Conservation (phyloP, 2,113 vertebrate species). For the Arvicanthis niloticus region DNA sequence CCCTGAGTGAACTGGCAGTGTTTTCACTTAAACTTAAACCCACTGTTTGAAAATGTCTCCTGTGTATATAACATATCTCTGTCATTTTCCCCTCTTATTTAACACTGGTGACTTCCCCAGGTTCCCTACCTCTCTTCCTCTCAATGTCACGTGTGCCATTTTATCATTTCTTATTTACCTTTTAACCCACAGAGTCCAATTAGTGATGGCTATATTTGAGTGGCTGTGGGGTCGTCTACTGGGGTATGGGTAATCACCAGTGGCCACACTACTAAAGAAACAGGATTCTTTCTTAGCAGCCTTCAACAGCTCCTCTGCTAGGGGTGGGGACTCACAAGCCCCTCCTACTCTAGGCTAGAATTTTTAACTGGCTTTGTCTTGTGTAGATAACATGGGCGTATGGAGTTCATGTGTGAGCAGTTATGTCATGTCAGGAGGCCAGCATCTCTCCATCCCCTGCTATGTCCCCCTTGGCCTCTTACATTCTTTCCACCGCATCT, state of each 20-base stretch:
- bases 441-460: not conserved
- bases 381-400: too few relatives aligned
- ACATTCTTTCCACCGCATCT: not conserved
- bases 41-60: not conserved
- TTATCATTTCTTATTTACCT: not conserved
- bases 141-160: not conserved
- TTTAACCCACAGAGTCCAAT: not conserved
- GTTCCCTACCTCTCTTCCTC: too few relatives aligned
- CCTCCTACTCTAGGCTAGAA: too few relatives aligned
- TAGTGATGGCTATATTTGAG: too few relatives aligned
- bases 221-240: not conserved
- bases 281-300: not conserved
- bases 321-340: too few relatives aligned
- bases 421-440: not conserved
- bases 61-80: not conserved
- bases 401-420: not conserved
- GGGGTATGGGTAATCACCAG: too few relatives aligned
- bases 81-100: not conserved
- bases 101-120: too few relatives aligned
- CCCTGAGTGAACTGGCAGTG: not conserved
- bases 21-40: not conserved
- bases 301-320: not conserved
- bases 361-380: not conserved
- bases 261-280: not conserved
- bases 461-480: not conserved